These are phyloP conservation scores for Diachasma alloeum DNA, from an alignment of 1,140 invertebrate species.

Conservation along the genomic window DNA sequence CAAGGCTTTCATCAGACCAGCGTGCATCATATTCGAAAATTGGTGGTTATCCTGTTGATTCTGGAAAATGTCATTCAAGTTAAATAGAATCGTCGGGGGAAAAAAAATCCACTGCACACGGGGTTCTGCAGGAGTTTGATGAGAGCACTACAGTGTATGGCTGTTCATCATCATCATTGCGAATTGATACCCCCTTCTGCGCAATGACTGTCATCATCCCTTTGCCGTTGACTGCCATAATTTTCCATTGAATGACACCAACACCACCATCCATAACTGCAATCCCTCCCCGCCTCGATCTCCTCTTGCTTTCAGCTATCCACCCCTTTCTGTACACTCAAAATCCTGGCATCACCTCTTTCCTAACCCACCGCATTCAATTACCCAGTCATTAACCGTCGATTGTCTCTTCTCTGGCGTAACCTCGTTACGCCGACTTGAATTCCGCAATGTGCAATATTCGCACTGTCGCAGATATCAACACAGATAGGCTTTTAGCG, in stretches of 20 bases:
- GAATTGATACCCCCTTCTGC: constrained; percentile 13
- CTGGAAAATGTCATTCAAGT: constrained; percentile 18
- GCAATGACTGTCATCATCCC: constrained; percentile 26
- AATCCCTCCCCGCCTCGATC: not conserved
- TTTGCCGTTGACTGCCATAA: not conserved
- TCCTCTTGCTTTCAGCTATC: not conserved
- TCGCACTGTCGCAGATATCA: constrained; percentile 54
- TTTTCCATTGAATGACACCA: constrained; percentile 22
- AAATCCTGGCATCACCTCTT: not conserved
- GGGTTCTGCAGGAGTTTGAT: not conserved
- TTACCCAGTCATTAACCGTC: constrained; percentile 62
- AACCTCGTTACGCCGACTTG: constrained; percentile 61
- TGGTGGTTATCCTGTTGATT: not conserved
- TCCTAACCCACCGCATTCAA: constrained; percentile 45
- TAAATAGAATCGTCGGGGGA: not conserved
- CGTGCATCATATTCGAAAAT: constrained; percentile 10
- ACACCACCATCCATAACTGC: not conserved
- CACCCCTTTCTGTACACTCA: not conserved
- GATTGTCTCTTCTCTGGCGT: constrained; percentile 58
- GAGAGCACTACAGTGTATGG: not conserved
- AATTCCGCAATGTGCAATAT: constrained; percentile 58
- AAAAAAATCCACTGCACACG: not conserved
- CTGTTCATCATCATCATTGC: constrained; percentile 12
- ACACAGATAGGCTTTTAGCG: constrained; percentile 65
- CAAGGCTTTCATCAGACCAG: not conserved